phyloP scores from a whole-genome alignment of 2,888 invertebrate genomes.

The Lottia gigantea region DNA sequence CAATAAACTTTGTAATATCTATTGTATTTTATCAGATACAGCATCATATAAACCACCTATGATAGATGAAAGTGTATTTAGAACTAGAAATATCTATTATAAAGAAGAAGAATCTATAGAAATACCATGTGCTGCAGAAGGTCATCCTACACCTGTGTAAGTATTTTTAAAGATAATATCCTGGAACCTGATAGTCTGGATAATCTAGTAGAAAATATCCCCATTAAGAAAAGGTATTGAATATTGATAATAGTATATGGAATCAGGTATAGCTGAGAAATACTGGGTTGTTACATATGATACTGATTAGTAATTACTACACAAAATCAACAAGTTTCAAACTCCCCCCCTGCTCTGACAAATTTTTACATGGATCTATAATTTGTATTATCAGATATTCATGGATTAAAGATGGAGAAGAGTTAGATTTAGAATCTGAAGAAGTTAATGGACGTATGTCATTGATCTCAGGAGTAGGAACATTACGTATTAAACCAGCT shows the following conservation, averaged over 20 bases:
- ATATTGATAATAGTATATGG: too few species aligned
- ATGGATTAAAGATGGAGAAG: constrained; percentile 52
- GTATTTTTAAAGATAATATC: too few species aligned
- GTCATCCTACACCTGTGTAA: constrained; percentile 22
- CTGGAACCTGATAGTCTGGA: too few species aligned
- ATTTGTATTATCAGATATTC: constrained; percentile 43
- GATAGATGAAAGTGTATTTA: constrained; percentile 7
- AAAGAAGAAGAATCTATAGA: constrained; percentile 24
- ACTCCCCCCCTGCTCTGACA: too few species aligned
- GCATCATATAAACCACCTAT: not conserved
- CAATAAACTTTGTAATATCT: not conserved
- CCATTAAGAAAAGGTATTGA: too few species aligned
- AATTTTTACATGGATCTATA: too few species aligned
- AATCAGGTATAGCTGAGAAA: too few species aligned
- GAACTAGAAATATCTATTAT: constrained; percentile 16
- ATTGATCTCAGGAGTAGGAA: constrained; percentile 33
- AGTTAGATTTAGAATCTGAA: constrained; percentile 33
- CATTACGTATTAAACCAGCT: constrained; percentile 40
- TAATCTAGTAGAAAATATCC: too few species aligned
- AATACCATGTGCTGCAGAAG: constrained; percentile 24
- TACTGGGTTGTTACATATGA: too few species aligned
- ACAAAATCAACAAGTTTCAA: too few species aligned
- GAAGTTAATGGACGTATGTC: constrained; percentile 24
- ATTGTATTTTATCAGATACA: not conserved
- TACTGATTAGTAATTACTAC: too few species aligned